Evolutionary conservation across 2,113 vertebrate genomes (phyloP).

Genomic region (Hipposideros armiger): DNA sequence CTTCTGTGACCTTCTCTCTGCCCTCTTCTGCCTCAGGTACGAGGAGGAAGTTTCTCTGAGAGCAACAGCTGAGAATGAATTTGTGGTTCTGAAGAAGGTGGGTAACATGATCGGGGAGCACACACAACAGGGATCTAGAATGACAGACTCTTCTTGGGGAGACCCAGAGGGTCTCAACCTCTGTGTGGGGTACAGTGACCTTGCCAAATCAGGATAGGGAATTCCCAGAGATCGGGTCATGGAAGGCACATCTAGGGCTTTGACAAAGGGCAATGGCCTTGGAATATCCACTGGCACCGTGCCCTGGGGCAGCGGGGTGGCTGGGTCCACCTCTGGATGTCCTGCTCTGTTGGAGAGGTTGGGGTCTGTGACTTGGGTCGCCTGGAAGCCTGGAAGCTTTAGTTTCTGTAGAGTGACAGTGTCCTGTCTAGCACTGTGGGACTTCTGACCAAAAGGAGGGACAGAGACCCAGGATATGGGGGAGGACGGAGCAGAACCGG

Average conservation of each 20-base stretch:
- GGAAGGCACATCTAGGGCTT: too few relatives aligned
- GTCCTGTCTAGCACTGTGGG: background rate
- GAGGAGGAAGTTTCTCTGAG: conserved; percentile 78
- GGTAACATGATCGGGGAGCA: background rate
- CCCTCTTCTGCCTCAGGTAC: conserved; percentile 58
- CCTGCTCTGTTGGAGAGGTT: background rate
- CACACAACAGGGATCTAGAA: background rate
- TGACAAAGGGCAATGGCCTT: background rate
- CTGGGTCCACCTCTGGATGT: background rate
- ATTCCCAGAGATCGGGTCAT: background rate
- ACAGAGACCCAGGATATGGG: background rate
- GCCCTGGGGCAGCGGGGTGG: rapidly evolving
- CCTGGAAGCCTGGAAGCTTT: background rate
- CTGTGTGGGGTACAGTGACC: background rate
- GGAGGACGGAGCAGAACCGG: background rate
- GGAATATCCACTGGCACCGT: rapidly evolving
- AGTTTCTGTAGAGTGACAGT: background rate
- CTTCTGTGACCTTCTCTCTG: background rate
- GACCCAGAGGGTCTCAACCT: background rate
- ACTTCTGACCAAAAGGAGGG: background rate
- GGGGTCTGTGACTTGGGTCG: background rate
- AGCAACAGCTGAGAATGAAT: conserved; percentile 78
- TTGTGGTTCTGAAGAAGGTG: conserved; percentile 79
- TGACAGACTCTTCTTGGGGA: background rate
- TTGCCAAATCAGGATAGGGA: background rate